Evolutionary conservation across 2,797 vertebrate genomes (phyloP), one percentile per base, ranked within the genome.

Genomic region (Pipistrellus nathusii): DNA sequence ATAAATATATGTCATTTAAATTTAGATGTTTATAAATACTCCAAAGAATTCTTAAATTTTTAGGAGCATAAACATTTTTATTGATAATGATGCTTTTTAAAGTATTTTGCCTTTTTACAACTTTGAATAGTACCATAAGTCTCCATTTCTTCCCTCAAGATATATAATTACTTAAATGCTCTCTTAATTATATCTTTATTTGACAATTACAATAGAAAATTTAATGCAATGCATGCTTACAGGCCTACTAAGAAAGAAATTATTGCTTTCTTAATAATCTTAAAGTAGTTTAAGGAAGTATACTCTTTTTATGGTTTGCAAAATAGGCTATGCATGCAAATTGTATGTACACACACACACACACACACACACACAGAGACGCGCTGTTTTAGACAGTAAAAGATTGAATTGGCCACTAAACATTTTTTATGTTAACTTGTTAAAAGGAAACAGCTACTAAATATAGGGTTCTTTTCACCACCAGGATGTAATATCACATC

Each of bases 241-340:
- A 91, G 94, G 62, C 92, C 95, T 97, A 83, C 94, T 97, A 96
- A 94, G 57, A 97, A 71, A 98, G 62, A 95, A 90, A 13, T 97
- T 98, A 94, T 64, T 95, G 84, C 86, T 88, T 93, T 92, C 59
- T 82, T n/a, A 81, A 80, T 92, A 94, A 94, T 93, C 93, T 71
- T 93, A n/a, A 97, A 41, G 85, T 85, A 85, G 94, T 97, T 97
- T 95, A 94, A 94, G 35, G 23, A 88, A 86, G 85, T 85, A 89
- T 82, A 72, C 41, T 41, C 69, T 93, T 91, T 69, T 96, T 97
- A 95, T 92, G 72, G 78, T 94, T 91, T 89, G 46, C 73, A 93
- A 91, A 96, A 90, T 82, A 88, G 86, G 71, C 68, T 66, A 0
- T 66, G 55, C 15, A 8, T 59, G 10, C 44, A 73, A 7, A 9